Evolutionary conservation across 2,797 vertebrate genomes (phyloP).

Genomic region (Lophius americanus): DNA sequence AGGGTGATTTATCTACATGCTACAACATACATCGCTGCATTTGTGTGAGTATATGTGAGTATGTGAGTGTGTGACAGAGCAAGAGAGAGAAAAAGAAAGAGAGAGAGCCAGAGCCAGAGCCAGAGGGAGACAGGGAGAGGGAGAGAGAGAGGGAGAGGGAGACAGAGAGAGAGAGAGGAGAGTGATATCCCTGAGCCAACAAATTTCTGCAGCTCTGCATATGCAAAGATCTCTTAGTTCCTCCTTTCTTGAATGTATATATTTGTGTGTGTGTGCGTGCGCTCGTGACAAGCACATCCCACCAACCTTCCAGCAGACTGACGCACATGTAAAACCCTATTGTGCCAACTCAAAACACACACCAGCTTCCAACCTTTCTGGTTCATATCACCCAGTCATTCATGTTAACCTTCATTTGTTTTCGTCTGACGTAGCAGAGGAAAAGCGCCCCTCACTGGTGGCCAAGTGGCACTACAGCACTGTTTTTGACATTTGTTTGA

Average conservation of each 20-base stretch:
- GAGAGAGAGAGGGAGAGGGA: too few species aligned
- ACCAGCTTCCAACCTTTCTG: slow-evolving; percentile 23
- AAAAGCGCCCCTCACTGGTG: slow-evolving; percentile 60
- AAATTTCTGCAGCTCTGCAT: slow-evolving; percentile 37
- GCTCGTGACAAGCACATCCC: too few species aligned
- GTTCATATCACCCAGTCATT: slow-evolving; percentile 34
- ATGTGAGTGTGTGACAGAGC: not conserved
- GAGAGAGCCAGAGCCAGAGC: too few species aligned
- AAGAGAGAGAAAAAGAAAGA: too few species aligned
- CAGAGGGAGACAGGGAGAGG: too few species aligned
- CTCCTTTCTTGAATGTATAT: slow-evolving; percentile 25
- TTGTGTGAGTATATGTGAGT: not conserved
- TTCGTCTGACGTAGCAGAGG: not conserved
- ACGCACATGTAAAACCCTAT: not conserved
- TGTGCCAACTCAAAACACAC: slow-evolving; percentile 21
- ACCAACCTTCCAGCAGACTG: too few species aligned
- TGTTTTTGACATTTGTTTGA: not conserved
- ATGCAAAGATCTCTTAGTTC: slow-evolving; percentile 46
- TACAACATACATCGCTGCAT: not conserved
- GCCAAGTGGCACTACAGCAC: not conserved
- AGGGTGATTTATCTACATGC: not conserved
- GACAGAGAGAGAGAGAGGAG: not conserved
- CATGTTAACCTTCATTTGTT: slow-evolving; percentile 43
- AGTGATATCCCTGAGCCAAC: slow-evolving; percentile 19
- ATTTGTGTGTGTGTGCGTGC: not conserved